A percentile compares a stretch with the other conserved stretches of the same genome.
Evolutionary conservation across 2,888 invertebrate genomes (phyloP).

Genomic region (Megamerina dolium): DNA sequence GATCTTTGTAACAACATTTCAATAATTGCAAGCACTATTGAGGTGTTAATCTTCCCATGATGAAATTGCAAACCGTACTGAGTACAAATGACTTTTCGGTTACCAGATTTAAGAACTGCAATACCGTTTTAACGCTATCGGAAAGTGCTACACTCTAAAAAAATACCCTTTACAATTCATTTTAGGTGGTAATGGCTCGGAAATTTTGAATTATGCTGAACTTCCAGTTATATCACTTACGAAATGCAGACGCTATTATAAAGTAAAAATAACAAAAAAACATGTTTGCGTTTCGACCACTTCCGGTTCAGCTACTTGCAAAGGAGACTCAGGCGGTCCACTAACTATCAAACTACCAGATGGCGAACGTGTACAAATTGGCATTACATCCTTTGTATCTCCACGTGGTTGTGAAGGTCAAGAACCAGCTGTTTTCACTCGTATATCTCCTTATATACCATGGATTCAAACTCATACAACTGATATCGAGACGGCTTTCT

Average conservation of each 20-base stretch:
- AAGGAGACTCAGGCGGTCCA: constrained; percentile 42
- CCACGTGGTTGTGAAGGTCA: constrained; percentile 28
- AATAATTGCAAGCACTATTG: no score
- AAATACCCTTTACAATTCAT: no score
- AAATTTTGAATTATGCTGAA: constrained; percentile 36
- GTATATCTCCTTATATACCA: constrained; percentile 27
- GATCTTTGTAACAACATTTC: no score
- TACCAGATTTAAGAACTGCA: no score
- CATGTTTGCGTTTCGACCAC: constrained; percentile 35
- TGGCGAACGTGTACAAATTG: constrained; percentile 21
- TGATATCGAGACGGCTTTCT: no score
- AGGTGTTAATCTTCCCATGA: no score
- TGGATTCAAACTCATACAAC: no score
- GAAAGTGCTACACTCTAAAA: no score
- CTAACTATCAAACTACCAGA: constrained; percentile 25
- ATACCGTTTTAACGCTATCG: no score
- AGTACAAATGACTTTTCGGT: no score
- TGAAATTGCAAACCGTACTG: no score
- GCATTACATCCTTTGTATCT: no score
- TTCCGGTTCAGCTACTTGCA: constrained; percentile 29
- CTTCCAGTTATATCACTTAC: constrained; percentile 36
- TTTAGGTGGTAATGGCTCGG: constrained; percentile 31
- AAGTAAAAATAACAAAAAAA: constrained; percentile 11
- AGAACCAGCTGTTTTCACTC: constrained; percentile 27
- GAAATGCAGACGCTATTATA: constrained; percentile 31